Percentiles rank a stretch among this genome's conserved stretches.
Evolutionary conservation across 2,888 invertebrate species (phyloP).

Genomic region (Mactromeris polynyma): DNA sequence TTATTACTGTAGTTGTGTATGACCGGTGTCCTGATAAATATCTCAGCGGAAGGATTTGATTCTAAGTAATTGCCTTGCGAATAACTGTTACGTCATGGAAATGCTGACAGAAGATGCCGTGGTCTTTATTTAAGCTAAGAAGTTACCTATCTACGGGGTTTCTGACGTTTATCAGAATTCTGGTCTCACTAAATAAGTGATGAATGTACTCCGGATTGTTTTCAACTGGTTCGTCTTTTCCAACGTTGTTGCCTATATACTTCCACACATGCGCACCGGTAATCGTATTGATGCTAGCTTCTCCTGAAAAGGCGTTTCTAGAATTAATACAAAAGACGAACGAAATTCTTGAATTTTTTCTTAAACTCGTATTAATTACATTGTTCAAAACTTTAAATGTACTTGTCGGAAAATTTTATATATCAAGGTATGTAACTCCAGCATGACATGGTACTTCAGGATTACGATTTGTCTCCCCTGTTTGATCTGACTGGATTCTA

Average conservation of each 20-base stretch:
- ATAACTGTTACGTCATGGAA: no score
- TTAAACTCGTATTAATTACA: not conserved
- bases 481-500: no score
- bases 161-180: conserved; percentile 49
- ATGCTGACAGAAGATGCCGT: no score
- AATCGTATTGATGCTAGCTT: conserved; percentile 53
- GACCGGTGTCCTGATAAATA: no score
- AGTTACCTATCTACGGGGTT: conserved; percentile 46
- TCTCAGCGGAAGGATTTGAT: no score
- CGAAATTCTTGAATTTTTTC: not conserved
- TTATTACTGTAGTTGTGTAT: no score
- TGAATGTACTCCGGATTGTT: conserved; percentile 50
- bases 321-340: no score
- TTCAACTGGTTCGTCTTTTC: conserved; percentile 39
- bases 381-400: no score
- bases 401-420: not conserved
- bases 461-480: not conserved
- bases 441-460: not conserved
- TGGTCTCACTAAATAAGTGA: conserved; percentile 37
- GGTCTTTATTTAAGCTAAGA: not conserved
- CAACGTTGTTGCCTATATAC: conserved; percentile 28
- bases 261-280: conserved; percentile 32
- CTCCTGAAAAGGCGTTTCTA: conserved; percentile 24
- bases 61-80: no score
- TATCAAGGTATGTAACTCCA: not conserved